Percentiles rank a stretch among this genome's conserved stretches.
These are phyloP conservation scores for Drosophila pegasa DNA, from an alignment of 2,888 invertebrate genomes.

Conservation along the genomic window DNA sequence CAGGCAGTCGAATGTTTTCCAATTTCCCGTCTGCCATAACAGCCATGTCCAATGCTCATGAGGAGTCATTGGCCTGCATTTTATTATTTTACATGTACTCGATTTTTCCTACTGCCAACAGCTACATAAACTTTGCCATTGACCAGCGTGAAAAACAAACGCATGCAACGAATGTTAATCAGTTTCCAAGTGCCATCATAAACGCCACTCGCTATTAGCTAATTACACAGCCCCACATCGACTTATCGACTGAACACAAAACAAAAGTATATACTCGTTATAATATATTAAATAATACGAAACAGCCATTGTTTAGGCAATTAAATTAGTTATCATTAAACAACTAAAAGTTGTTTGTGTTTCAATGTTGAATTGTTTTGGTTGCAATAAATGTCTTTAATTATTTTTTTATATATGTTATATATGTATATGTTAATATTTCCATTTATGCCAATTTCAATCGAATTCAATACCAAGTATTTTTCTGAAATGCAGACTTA, in stretches of 20 bases:
- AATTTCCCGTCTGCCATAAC: constrained; percentile 38
- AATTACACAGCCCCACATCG: constrained; percentile 29
- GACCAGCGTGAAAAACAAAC: constrained; percentile 17
- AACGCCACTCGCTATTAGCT: constrained; percentile 38
- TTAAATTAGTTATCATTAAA: constrained; percentile 1
- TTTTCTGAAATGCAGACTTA: too few relatives aligned
- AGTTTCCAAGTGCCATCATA: constrained; percentile 43
- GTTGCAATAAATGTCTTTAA: neutral
- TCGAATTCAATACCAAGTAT: too few relatives aligned
- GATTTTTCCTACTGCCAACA: constrained; percentile 1
- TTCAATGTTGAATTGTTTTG: neutral
- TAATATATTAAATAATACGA: neutral
- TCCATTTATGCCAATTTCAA: too few relatives aligned
- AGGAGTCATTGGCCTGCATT: constrained; percentile 52
- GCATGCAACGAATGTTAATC: constrained; percentile 50
- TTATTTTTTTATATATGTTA: neutral
- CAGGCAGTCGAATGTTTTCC: constrained; percentile 24
- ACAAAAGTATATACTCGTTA: neutral
- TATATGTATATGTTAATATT: too few relatives aligned
- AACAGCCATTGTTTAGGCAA: constrained; percentile 1
- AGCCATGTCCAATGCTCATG: constrained; percentile 4
- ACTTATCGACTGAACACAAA: constrained; percentile 31
- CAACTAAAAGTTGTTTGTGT: constrained; percentile 7
- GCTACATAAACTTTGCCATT: constrained; percentile 20
- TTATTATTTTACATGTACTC: constrained; percentile 14